Evolutionary conservation across 1,140 invertebrate species (phyloP), one percentile per base, ranked within the genome.

Genomic region (Elymnias hypermnestra): DNA sequence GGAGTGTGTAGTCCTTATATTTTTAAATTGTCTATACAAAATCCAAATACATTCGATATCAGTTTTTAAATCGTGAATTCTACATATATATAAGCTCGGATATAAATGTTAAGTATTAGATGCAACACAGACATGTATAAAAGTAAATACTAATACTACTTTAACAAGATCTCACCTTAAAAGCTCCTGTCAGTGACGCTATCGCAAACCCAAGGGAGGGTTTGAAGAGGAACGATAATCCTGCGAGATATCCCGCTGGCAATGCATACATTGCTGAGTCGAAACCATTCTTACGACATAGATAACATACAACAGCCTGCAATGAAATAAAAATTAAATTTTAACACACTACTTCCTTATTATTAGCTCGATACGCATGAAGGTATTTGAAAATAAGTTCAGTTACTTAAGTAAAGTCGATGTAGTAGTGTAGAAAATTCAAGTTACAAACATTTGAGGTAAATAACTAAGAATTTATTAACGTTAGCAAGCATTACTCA

Each of bases 181-280:
- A 68, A 26, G 77, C 77, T 22, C 59, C 76, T 29, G 81, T 75
- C 10, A 81, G 21, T 3, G 77, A 66, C 13, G 74, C 77, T 52
- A 81, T 77, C 9, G 77, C 65, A 23, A 84, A 55, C 10, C 76
- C 76, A 5, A 86, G 48, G 29, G 63, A 83, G 0, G 83, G 83
- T 49, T 70, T 86, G 49, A 87, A 86, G 15, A 78, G 18, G 38
- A 79, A 83, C 8, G 86, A 78, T n/a, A 86, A 29, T 10, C 86
- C 86, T 3, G 86, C 79, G 9, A 81, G 40, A 42, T 69, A 86
- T n/a, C 86, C 86, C 5, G 83, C 86, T 1, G 86, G 86, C 13
- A 87, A 49, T 5, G 83, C 86, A 36, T 84, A 76, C 33, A 71
- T 17, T 13, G 73, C 73, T 0, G 82, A 82, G 49, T 87, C 86